Base-by-base conservation (phyloP, 2,888 invertebrate genomes). In the Adela reaumurella region DNA sequence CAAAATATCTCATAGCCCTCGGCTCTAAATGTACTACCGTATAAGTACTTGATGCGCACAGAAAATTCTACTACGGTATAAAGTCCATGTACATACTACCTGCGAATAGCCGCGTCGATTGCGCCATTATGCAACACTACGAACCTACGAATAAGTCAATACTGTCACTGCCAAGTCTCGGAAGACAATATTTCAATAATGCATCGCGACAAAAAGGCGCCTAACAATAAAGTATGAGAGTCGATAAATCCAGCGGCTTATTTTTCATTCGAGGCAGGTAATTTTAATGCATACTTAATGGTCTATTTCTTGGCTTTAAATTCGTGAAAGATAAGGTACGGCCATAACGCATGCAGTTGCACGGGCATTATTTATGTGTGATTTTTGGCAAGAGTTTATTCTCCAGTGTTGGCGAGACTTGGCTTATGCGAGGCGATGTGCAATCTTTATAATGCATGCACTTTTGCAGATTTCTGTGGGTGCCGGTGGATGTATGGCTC, bases 241-340 rank as follows among this genome's bases (percentile, higher is more conserved):
- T 54, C 49, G 55, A 49, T 54, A 59, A 59, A 59, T 46, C 42
- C 20, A 56, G 56, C 55, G 55, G 58, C 63, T 63, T 66, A 70
- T 72, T 73, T 71, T 70, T 74, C 67, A 72, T 70, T 64, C 64
- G 57, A 59, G 68, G 63, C 76, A 78, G 78, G 78, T 78, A 77
- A 77, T 78, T 77, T 77, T 77, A 77, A 78, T 78, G 77, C 74
- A 78, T 78, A 77, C 74, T 74, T 77, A 78, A 77, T 76, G 77
- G 76, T 68, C 72, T 65, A 70, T 70, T n/a, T 76, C 74, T 78
- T 78, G 78, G 78, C 78, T 77, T 78, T 74, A 77, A 77, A 77
- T 74, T 68, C 74, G 65, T 71, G 68, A 74, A 35, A 72, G 78
- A 78, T 78, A 78, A 76, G 77, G 76, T 73, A 68, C 63, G 65